Conservation (phyloP, 2,113 vertebrate genomes). For the Brachyhypopomus occidentalis region DNA sequence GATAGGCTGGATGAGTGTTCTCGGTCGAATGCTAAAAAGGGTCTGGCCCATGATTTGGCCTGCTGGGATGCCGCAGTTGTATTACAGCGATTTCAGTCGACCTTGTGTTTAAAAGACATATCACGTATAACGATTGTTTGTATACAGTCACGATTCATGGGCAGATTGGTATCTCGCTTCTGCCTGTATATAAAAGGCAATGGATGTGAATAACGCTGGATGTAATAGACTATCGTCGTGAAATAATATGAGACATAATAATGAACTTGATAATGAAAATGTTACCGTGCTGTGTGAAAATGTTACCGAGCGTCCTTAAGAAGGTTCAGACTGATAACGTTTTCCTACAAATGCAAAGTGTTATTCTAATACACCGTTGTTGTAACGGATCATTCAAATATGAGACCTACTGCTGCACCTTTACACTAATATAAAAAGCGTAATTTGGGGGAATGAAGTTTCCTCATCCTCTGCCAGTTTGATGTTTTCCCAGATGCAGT, state of each 20-base stretch:
- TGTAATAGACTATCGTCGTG: neutral
- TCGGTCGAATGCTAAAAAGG: neutral
- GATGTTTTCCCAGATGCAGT: neutral
- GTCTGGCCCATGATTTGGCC: neutral
- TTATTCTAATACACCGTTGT: no score
- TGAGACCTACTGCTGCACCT: neutral
- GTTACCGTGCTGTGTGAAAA: neutral
- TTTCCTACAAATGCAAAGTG: neutral
- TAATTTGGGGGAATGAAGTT: neutral
- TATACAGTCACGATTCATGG: conserved; percentile 27
- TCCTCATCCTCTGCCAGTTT: neutral
- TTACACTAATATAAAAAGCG: neutral
- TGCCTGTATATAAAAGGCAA: neutral
- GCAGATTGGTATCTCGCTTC: neutral
- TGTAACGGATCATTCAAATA: neutral
- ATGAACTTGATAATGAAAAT: neutral
- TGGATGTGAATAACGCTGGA: conserved; percentile 4
- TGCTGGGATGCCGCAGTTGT: neutral
- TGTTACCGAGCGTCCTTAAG: no score
- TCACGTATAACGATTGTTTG: neutral
- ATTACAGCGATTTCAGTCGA: neutral
- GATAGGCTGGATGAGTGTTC: neutral
- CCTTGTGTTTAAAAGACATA: neutral
- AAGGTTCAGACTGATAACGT: neutral
- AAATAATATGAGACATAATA: neutral